Evolutionary conservation across 2,888 invertebrate species (phyloP).

Genomic region (Eristalis tenax): DNA sequence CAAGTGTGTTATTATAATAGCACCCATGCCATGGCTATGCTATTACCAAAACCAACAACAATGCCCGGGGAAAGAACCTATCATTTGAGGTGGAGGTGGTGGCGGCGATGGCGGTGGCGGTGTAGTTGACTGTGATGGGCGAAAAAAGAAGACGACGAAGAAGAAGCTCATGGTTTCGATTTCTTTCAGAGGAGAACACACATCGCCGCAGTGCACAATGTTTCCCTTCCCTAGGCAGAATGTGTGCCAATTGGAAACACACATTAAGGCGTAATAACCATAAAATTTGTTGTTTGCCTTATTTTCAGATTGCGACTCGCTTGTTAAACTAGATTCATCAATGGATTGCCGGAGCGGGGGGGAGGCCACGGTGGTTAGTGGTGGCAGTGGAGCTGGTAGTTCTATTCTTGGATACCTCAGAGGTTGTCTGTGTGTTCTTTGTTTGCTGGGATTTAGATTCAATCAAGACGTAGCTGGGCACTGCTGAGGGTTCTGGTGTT

Average conservation of each 20-base stretch:
- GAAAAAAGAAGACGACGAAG: neutral
- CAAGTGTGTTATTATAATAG: conserved; percentile 56
- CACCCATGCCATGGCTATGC: conserved; percentile 39
- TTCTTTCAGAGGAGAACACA: conserved; percentile 10
- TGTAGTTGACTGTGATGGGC: conserved; percentile 7
- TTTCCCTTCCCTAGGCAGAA: conserved; percentile 1
- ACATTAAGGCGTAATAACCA: conserved; percentile 73
- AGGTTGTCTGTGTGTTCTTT: neutral
- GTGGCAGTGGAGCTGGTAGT: neutral
- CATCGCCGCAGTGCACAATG: neutral
- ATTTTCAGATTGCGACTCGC: conserved; percentile 62
- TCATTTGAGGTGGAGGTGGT: conserved; percentile 32
- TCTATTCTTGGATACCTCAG: conserved; percentile 48
- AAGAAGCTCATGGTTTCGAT: conserved; percentile 35
- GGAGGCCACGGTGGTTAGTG: neutral
- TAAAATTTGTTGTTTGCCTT: conserved; percentile 73
- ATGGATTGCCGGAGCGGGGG: neutral
- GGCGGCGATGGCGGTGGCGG: conserved; percentile 16
- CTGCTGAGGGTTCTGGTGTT: neutral
- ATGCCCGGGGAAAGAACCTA: conserved; percentile 28
- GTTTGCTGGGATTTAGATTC: neutral
- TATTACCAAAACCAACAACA: conserved; percentile 63
- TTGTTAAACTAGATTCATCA: conserved; percentile 36
- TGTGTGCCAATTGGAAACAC: conserved; percentile 72
- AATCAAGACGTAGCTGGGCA: conserved; percentile 7